Evolutionary conservation across 1,140 invertebrate genomes (phyloP).

Genomic region (Meloidogyne exigua): DNA sequence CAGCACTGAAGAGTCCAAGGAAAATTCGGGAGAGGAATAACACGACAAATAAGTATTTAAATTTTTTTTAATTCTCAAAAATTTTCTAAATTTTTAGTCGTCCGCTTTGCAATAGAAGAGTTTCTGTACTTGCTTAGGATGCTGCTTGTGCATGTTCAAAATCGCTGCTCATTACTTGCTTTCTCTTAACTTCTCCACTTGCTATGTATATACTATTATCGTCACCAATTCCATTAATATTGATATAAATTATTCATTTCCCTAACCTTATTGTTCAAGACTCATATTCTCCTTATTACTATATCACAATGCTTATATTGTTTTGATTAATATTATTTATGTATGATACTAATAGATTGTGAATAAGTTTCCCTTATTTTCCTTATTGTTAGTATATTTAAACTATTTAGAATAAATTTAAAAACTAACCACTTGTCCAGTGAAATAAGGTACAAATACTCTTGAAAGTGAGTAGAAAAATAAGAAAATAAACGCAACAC

Average conservation of each 20-base stretch:
- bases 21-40: not conserved
- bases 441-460: conserved; percentile 61
- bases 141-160: not conserved
- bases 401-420: not conserved
- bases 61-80: not conserved
- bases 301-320: not conserved
- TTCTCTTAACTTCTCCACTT: not conserved
- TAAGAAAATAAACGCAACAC: conserved; percentile 56
- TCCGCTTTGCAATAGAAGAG: too few species aligned
- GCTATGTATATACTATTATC: not conserved
- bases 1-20: not conserved
- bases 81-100: not conserved
- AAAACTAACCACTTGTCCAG: conserved; percentile 52
- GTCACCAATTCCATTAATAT: not conserved
- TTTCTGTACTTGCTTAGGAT: not conserved
- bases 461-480: conserved; percentile 59
- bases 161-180: not conserved
- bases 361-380: too few species aligned
- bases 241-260: not conserved
- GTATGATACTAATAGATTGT: too few species aligned
- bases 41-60: not conserved
- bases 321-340: too few species aligned
- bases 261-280: not conserved
- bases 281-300: not conserved
- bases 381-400: too few species aligned